Evolutionary conservation across 2,888 invertebrate genomes (phyloP), one percentile per base, ranked within the genome.

Genomic region (Chaetogeoica ovagalla): DNA sequence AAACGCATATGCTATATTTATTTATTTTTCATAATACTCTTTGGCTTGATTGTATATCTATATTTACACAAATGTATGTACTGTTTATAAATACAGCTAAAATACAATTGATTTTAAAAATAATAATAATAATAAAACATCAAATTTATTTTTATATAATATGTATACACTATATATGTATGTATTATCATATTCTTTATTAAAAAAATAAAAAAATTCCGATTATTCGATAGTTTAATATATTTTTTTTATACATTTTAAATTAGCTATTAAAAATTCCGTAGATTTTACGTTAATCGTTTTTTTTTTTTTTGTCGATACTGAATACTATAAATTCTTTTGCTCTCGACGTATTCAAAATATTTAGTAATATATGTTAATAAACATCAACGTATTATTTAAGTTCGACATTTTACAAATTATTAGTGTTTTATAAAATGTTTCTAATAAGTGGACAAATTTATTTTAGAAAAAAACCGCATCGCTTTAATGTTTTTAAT

Each of bases 231-330:
- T 57, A n/a, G 6, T 8, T 37, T 15, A 52, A 37, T 72, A 48
- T 48, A 62, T 23, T 72, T 72, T 19, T 48, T 52, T 48, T 30
- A 62, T 30, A 2, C 30, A 11, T 62, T 73, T 48, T 52, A 48
- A 60, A 72, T 60, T 62, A 43, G 23, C 21, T 55, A 52, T 63
- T 63, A 7, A 17, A n/a, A 55, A 65, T 74, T 55, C 21, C 6
- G 39, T 39, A 39, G 17, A 74, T 74, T 74, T 74, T 55, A 62
- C 37, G 63, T 17, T 21, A 15, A 39, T 65, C 63, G 21, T 19
- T 74, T 17, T 21, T 21, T 21, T 21, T 73, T 74, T 55, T 55
- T 15, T 55, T 39, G 15, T 23, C 19, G 17, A 23, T n/a, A 7
- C 39, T 39, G 55, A 65, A 55, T 74, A 21, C 39, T 19, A 21